phyloP scores from a whole-genome alignment of 2,888 invertebrate species.

The Drosophila prostipennis region DNA sequence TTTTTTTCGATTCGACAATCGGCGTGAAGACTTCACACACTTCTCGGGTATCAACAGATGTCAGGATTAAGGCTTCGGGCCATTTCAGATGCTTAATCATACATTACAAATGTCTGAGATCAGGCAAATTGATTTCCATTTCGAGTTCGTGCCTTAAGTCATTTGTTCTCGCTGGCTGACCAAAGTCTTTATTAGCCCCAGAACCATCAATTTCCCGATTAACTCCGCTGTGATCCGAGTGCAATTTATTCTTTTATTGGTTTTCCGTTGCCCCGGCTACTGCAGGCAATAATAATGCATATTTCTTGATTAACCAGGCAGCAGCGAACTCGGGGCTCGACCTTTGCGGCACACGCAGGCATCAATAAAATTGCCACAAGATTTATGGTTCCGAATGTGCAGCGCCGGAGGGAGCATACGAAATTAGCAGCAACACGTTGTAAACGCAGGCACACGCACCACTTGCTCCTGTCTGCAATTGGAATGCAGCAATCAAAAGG shows the following conservation, averaged over 20 bases:
- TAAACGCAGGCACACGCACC: conserved; percentile 25
- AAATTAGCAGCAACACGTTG: conserved; percentile 52
- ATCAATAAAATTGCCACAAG: conserved; percentile 64
- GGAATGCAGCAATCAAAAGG: conserved; percentile 61
- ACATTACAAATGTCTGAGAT: background rate
- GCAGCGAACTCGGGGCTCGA: conserved; percentile 7
- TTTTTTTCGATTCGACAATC: conserved; percentile 9
- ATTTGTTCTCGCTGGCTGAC: conserved; percentile 29
- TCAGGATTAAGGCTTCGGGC: conserved; percentile 11
- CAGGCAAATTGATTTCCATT: conserved; percentile 22
- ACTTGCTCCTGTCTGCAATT: conserved; percentile 52
- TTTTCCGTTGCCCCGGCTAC: conserved; percentile 23
- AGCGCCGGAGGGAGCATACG: conserved; percentile 57
- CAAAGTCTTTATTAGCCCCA: conserved; percentile 19
- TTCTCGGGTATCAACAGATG: conserved; percentile 37
- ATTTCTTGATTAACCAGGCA: conserved; percentile 39
- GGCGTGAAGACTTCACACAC: conserved; percentile 28
- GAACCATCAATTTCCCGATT: conserved; percentile 20
- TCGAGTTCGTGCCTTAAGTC: conserved; percentile 39
- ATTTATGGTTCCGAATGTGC: conserved; percentile 64
- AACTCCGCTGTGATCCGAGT: background rate
- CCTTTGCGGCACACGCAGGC: conserved; percentile 42
- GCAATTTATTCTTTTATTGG: conserved; percentile 21
- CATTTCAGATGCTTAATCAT: background rate
- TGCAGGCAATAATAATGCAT: conserved; percentile 33